Evolutionary conservation across 1,140 invertebrate species (phyloP).

Genomic region (Octopus bimaculoides): DNA sequence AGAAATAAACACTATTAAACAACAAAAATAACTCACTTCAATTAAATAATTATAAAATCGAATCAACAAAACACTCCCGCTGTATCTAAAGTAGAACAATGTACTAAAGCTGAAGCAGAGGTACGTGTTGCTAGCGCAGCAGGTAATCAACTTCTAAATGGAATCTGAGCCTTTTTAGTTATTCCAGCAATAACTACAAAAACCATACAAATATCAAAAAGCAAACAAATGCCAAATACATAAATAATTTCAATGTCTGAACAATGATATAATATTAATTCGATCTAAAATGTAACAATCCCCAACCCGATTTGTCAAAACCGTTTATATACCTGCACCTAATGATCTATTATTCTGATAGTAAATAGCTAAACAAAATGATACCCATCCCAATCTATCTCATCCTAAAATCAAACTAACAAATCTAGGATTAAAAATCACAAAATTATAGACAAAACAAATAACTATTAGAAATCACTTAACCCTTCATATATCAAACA

Average conservation of each 20-base stretch:
- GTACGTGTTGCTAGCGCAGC: slow-evolving; percentile 70
- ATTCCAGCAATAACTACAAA: slow-evolving; percentile 61
- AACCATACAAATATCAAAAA: slow-evolving; percentile 55
- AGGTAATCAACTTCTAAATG: slow-evolving; percentile 70
- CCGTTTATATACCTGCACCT: slow-evolving; percentile 65
- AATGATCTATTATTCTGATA: too few relatives aligned
- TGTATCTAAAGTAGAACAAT: slow-evolving; percentile 74
- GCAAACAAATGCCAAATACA: slow-evolving; percentile 8
- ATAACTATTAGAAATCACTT: too few relatives aligned
- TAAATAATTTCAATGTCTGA: neutral
- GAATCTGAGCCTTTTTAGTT: slow-evolving; percentile 74
- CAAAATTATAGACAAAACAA: too few relatives aligned
- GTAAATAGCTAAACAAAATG: too few relatives aligned
- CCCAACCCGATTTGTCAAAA: slow-evolving; percentile 62
- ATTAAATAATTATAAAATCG: too few relatives aligned
- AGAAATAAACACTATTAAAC: too few relatives aligned
- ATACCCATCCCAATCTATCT: too few relatives aligned
- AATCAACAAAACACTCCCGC: too few relatives aligned
- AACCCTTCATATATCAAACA: too few relatives aligned
- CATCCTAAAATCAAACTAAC: too few relatives aligned
- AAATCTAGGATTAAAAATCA: too few relatives aligned
- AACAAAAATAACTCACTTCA: too few relatives aligned
- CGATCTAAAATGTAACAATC: slow-evolving; percentile 26
- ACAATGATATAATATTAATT: slow-evolving; percentile 12
- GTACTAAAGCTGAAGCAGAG: slow-evolving; percentile 70